Percentiles rank a stretch among this genome's conserved stretches.
Conservation (phyloP, 2,113 vertebrate genomes). For the Deroptyus accipitrinus region DNA sequence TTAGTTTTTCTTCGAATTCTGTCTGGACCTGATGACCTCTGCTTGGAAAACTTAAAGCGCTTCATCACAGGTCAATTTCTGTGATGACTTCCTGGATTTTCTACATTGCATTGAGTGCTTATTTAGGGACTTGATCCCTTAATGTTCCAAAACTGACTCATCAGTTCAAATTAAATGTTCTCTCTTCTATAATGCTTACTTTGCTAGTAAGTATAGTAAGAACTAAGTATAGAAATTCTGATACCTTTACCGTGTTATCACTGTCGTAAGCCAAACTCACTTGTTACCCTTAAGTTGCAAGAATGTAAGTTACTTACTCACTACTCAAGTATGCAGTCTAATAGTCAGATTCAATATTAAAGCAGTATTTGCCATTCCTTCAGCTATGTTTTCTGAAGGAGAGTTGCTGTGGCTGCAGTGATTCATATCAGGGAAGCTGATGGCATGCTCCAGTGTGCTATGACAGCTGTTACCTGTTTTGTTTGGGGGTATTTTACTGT, state of each 20-base stretch:
- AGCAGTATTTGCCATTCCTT: not conserved
- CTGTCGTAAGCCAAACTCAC: not conserved
- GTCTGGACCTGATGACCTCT: not conserved
- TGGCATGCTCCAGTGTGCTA: not conserved
- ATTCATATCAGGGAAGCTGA: not conserved
- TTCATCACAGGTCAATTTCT: not conserved
- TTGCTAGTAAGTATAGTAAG: not conserved
- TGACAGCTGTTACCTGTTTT: not conserved
- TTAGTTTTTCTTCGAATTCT: not conserved
- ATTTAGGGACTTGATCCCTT: not conserved
- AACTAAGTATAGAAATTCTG: not conserved
- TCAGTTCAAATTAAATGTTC: not conserved
- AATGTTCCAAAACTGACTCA: not conserved
- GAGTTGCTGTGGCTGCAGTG: not conserved
- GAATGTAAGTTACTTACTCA: not conserved
- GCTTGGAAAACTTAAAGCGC: not conserved
- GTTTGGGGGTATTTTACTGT: not conserved
- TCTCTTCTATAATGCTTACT: not conserved
- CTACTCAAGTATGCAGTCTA: not conserved
- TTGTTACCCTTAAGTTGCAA: not conserved
- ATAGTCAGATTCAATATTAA: not conserved
- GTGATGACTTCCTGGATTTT: not conserved
- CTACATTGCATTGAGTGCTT: not conserved
- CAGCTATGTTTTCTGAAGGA: not conserved
- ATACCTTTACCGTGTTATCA: not conserved